These are phyloP conservation scores for Virgularia gustaviana DNA, from an alignment of 92 coral and sea anemone genomes.

Conservation along the genomic window DNA sequence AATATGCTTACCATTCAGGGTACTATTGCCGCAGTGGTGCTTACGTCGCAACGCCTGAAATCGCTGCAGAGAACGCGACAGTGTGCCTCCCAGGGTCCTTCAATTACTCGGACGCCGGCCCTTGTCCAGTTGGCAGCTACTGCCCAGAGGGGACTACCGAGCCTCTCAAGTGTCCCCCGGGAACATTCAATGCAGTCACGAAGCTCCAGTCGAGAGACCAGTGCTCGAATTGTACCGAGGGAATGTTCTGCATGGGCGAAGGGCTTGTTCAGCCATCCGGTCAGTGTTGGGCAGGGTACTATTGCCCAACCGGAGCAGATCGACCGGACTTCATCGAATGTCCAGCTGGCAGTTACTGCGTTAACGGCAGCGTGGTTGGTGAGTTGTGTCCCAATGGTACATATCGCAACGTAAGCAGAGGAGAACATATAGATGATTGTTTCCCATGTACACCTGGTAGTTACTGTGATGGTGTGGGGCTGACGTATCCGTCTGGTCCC, in stretches of 20 bases:
- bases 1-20: constrained; percentile 38
- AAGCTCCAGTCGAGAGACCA: constrained; percentile 67
- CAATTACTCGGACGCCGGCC: constrained; percentile 93
- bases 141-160: constrained; percentile 84
- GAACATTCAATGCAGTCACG: constrained; percentile 75
- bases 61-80: constrained; percentile 53
- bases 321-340: constrained; percentile 74
- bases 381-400: constrained; percentile 78
- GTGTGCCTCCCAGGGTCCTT: constrained; percentile 87
- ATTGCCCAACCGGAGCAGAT: constrained; percentile 83
- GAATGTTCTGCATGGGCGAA: constrained; percentile 71
- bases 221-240: constrained; percentile 86
- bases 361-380: constrained; percentile 61
- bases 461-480: constrained; percentile 82
- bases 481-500: constrained; percentile 67
- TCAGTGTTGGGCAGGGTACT: constrained; percentile 83
- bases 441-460: constrained; percentile 84
- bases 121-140: constrained; percentile 75
- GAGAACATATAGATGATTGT: constrained; percentile 63
- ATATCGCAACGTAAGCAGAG: constrained; percentile 70
- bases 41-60: constrained; percentile 81
- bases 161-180: constrained; percentile 91
- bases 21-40: constrained; percentile 98
- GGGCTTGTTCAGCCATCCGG: constrained; percentile 69
- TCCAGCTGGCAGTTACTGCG: constrained; percentile 78